phyloP scores from a whole-genome alignment of 2,113 vertebrate genomes.

The Orcinus orca region DNA sequence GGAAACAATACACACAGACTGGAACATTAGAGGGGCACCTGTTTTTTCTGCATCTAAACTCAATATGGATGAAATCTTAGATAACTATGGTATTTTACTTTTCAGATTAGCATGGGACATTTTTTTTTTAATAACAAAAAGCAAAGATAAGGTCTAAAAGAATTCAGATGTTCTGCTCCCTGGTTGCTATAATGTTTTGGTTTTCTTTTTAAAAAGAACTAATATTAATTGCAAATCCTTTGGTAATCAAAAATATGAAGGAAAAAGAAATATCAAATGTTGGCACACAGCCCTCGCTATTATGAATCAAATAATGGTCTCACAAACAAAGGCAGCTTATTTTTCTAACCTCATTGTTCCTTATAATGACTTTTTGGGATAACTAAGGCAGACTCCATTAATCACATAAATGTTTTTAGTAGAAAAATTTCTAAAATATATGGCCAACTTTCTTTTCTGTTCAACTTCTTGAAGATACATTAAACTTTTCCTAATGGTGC shows the following conservation, averaged over 20 bases:
- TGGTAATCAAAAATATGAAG: not conserved
- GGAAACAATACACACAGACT: not conserved
- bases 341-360: constrained; percentile 31
- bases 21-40: not conserved
- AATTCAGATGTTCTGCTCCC: not conserved
- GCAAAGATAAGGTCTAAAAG: constrained; percentile 36
- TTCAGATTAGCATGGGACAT: not conserved
- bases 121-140: constrained; percentile 27
- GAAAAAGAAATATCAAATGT: not conserved
- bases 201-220: not conserved
- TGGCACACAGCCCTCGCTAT: not conserved
- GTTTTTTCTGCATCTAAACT: not conserved
- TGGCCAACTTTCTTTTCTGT: not conserved
- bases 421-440: not conserved
- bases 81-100: not conserved
- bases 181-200: not conserved
- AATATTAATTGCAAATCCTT: constrained; percentile 44
- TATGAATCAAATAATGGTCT: constrained; percentile 18
- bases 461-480: constrained; percentile 8
- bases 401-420: not conserved
- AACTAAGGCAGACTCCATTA: not conserved
- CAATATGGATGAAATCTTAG: not conserved
- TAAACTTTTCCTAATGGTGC: not conserved
- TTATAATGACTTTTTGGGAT: constrained; percentile 26
- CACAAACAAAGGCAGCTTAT: not conserved